phyloP scores from a whole-genome alignment of 2,797 vertebrate genomes.

The Betta splendens region DNA sequence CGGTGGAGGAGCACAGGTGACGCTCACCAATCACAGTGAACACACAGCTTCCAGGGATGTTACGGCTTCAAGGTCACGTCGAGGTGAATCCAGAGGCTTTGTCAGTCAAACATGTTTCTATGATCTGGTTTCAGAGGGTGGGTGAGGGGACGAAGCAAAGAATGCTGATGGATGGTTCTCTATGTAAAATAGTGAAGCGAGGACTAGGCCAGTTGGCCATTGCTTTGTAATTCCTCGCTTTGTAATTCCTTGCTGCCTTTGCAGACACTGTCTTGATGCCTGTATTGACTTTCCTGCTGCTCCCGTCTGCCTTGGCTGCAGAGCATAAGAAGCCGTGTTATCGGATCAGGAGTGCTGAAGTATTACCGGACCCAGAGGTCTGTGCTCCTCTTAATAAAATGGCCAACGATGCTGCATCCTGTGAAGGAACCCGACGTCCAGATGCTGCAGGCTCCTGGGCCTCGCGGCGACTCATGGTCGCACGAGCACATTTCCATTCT shows the following conservation, averaged over 20 bases:
- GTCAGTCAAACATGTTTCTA: neutral
- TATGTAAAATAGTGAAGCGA: slow-evolving; percentile 23
- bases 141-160: neutral
- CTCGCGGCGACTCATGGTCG: slow-evolving; percentile 17
- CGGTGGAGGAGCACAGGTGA: slow-evolving; percentile 32
- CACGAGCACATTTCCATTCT: slow-evolving; percentile 34
- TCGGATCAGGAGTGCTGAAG: slow-evolving; percentile 22
- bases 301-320: slow-evolving; percentile 33
- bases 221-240: slow-evolving; percentile 31
- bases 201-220: slow-evolving; percentile 42
- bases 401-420: slow-evolving; percentile 42
- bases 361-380: slow-evolving; percentile 17
- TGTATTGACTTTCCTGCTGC: slow-evolving; percentile 52
- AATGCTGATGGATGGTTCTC: slow-evolving; percentile 37
- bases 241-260: slow-evolving; percentile 33
- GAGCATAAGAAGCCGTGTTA: slow-evolving; percentile 21
- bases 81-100: neutral
- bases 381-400: slow-evolving; percentile 32
- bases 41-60: slow-evolving; percentile 18
- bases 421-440: slow-evolving; percentile 41
- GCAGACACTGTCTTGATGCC: slow-evolving; percentile 40
- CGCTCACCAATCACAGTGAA: neutral
- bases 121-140: neutral
- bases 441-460: slow-evolving; percentile 53
- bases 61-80: neutral